Conservation (phyloP, 2,797 vertebrate species). For the Nyctibius grandis region DNA sequence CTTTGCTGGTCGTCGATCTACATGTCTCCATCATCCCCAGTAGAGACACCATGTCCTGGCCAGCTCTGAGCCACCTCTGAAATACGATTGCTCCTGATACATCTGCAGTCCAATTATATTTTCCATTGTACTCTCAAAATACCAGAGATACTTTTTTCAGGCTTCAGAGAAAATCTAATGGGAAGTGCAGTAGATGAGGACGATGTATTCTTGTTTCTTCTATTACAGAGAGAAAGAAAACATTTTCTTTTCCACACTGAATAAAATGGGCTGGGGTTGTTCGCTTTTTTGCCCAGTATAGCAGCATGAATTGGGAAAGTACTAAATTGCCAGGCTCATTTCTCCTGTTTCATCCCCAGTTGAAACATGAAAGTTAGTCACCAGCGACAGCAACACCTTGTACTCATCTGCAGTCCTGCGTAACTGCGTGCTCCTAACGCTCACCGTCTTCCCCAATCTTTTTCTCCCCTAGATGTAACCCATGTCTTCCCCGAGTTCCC, state of each 20-base stretch:
- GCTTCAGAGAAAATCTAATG: background rate
- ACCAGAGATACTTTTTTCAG: background rate
- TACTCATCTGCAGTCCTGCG: background rate
- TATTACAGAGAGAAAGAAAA: background rate
- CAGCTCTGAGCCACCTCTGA: background rate
- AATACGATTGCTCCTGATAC: background rate
- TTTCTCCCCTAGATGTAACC: constrained; percentile 76
- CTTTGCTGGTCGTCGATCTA: background rate
- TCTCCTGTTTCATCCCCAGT: background rate
- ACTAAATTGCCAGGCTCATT: background rate
- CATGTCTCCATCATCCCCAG: background rate
- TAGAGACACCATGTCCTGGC: background rate
- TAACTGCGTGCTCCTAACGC: background rate
- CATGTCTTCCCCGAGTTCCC: constrained; percentile 91
- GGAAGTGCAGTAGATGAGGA: background rate
- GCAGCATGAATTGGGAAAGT: background rate
- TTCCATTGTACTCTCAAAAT: background rate
- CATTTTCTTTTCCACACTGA: background rate
- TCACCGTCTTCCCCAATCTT: background rate
- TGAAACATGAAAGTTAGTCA: background rate
- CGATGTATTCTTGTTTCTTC: background rate
- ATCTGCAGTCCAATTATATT: background rate
- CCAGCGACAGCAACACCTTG: background rate
- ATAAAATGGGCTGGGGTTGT: background rate
- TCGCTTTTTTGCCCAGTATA: background rate